A percentile compares a stretch with the other conserved stretches of the same genome.
phyloP scores from a whole-genome alignment of 2,113 vertebrate species.

The Pomatorhinus ruficollis region DNA sequence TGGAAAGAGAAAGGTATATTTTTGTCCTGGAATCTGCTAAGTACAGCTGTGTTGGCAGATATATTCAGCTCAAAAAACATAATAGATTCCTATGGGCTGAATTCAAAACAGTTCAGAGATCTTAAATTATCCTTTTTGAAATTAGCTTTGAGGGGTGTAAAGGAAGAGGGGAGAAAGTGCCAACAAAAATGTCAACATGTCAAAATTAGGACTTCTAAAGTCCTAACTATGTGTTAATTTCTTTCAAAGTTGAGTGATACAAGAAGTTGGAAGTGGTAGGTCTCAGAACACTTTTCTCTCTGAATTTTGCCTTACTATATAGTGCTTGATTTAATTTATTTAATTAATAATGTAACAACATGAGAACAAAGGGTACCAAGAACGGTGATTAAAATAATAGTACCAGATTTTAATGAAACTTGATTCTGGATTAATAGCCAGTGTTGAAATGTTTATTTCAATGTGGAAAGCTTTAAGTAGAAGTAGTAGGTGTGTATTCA shows the following conservation, averaged over 20 bases:
- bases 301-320: not conserved
- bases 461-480: not conserved
- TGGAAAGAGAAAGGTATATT: not conserved
- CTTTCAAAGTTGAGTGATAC: not conserved
- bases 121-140: not conserved
- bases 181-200: not conserved
- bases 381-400: not conserved
- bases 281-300: not conserved
- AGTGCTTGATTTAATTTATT: not conserved
- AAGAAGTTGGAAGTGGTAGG: not conserved
- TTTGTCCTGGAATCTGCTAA: not conserved
- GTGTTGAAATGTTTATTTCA: not conserved
- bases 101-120: not conserved
- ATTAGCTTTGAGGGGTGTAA: not conserved
- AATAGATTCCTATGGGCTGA: not conserved
- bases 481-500: not conserved
- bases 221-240: not conserved
- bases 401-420: not conserved
- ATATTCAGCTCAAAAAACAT: not conserved
- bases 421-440: not conserved
- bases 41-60: not conserved
- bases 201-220: not conserved
- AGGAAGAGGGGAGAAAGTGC: rapidly evolving
- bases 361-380: not conserved
- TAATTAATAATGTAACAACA: not conserved